Evolutionary conservation across 1,140 invertebrate species (phyloP), one percentile per base, ranked within the genome.

Genomic region (Drosophila sp.): DNA sequence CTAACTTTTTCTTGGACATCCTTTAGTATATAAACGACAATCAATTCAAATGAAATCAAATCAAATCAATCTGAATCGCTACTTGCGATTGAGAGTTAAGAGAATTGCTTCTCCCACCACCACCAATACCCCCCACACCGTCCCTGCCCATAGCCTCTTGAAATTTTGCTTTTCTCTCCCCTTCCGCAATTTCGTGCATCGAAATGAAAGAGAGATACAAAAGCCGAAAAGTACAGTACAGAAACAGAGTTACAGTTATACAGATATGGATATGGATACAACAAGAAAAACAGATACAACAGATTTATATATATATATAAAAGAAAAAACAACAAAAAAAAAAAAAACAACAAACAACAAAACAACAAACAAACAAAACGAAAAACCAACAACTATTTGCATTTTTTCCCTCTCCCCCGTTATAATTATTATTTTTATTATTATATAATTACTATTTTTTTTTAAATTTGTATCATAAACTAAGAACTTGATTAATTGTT

Each of bases 401-500:
- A 87, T 87, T 87, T 76, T 87, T 87, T 66, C 79, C 73, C 72
- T 70, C 64, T 83, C 83, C 70, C 77, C 79, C 76, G 79, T 87
- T 87, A 82, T 87, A 83, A 82, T 87, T 82, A 82, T 87, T 79
- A 79, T 85, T 85, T 85, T 85, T 85, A 85, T 86, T 86, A 86
- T 87, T 86, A 86, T 87, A 87, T 86, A 86, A 82, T 82, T 86
- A 86, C 75, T 85, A 85, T 85, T 85, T 85, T 85, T 77, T 85
- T 85, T 85, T 80, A 81, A 84, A 84, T 81, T 85, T 85, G 82
- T 85, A 86, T 85, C 86, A 85, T 86, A 82, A 86, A 86, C 81
- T 86, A 86, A 86, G 82, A 83, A 79, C 80, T 81, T 86, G 82
- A 86, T 86, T 79, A 67, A 86, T 81, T 86, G 82, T 85, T 85